A percentile compares a stretch with the other conserved stretches of the same genome.
Conservation (phyloP, 1,140 invertebrate genomes). For the Drosophila sulfurigaster region DNA sequence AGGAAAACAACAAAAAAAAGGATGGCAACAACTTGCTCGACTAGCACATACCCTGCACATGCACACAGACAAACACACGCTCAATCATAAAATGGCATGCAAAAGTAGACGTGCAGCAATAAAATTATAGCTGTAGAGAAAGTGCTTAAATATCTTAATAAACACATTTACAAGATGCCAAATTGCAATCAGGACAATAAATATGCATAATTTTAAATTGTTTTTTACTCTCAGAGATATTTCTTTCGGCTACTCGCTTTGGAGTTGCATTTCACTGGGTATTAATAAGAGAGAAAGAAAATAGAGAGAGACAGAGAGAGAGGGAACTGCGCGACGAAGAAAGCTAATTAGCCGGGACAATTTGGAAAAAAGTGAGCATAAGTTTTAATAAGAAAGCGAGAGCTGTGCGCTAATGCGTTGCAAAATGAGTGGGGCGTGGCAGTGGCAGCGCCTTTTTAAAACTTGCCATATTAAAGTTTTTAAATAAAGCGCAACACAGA, state of each 20-base stretch:
- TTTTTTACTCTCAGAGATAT: too few relatives aligned
- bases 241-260: neutral
- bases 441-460: conserved; percentile 17
- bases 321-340: conserved; percentile 25
- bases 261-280: conserved; percentile 3
- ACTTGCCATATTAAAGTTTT: conserved; percentile 63
- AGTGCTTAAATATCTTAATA: neutral
- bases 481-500: conserved; percentile 1
- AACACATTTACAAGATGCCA: too few relatives aligned
- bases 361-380: conserved; percentile 66
- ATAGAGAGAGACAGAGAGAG: neutral
- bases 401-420: conserved; percentile 38
- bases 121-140: conserved; percentile 1
- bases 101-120: conserved; percentile 1
- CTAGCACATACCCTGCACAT: conserved; percentile 10
- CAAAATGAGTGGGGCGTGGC: conserved; percentile 36
- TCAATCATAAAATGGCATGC: conserved; percentile 9
- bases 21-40: neutral
- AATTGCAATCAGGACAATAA: too few relatives aligned
- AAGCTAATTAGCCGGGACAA: conserved; percentile 73
- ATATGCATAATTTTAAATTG: too few relatives aligned
- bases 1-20: conserved; percentile 7
- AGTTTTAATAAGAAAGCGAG: conserved; percentile 60
- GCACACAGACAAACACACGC: neutral
- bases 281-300: conserved; percentile 6